Evolutionary conservation across 2,888 invertebrate species (phyloP), one percentile per base, ranked within the genome.

Genomic region (Ormyrus pomaceus): DNA sequence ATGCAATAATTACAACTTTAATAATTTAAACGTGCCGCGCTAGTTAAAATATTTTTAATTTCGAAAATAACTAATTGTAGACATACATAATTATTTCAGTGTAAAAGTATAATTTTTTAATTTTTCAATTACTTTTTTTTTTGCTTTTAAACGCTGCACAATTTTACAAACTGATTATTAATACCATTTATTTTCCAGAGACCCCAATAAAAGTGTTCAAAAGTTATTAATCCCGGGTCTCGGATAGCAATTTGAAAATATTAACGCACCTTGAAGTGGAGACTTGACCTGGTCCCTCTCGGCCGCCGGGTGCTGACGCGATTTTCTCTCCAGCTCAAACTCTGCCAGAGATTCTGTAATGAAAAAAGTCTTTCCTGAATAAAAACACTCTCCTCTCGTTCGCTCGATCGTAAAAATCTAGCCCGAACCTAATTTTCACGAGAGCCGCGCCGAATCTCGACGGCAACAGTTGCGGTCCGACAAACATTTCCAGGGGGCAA

Each of bases 291-390:
- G 90, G 89, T 96, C 96, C 84, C 95, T 94, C 89, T 96, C 96
- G 90, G 94, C 92, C 84, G 93, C 92, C 85, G 94, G 94, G 87
- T 95, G 96, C 88, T 95, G 95, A 84, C 96, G 94, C 66, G 95
- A 94, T 91, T 97, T 96, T 91, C 96, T 94, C 91, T 97, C 96
- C 94, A 96, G 93, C 92, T 96, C 96, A 89, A 96, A 92, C 92
- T 97, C 96, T 84, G 96, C 96, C 87, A 97, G 92, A 80, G 96
- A 94, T 92, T 97, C 96, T 97, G 93, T 83, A 92, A 93, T 91
- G 91, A 92, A 91, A 86, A 69, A 48, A 13, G n/a, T 46, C 34
- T 34, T n/a, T n/a, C 5, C 73, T 59, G 34, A 59, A 75, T 75
- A 48, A 70, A 19, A 19, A 19, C 1, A 19, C 19, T 19, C 19